These are phyloP conservation scores for Crossocerus cetratus DNA, from an alignment of 2,888 invertebrate species.

Conservation along the genomic window DNA sequence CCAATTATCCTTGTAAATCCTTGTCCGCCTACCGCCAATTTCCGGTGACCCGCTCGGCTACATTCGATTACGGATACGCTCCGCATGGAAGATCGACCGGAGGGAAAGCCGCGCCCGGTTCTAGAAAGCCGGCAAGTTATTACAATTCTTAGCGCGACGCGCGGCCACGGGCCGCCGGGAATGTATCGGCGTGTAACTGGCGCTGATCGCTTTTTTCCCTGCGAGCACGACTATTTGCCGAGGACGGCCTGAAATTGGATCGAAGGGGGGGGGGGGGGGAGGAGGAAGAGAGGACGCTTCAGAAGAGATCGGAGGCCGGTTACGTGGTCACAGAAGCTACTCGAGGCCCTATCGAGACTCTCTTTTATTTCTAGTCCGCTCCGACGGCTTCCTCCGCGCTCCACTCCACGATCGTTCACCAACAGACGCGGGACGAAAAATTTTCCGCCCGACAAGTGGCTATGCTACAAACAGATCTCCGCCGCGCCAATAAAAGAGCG, in stretches of 20 bases:
- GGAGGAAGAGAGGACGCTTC: not conserved
- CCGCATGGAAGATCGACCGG: constrained; percentile 28
- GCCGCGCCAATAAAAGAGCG: not conserved
- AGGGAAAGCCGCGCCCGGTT: not conserved
- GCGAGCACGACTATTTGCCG: not conserved
- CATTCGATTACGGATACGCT: constrained; percentile 34
- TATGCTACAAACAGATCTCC: constrained; percentile 3
- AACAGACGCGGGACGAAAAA: constrained; percentile 8
- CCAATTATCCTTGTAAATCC: too few species aligned
- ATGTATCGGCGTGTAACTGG: constrained; percentile 35
- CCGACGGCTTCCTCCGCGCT: not conserved
- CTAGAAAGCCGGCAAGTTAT: constrained; percentile 19
- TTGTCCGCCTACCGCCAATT: not conserved
- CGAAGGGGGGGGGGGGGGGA: too few species aligned
- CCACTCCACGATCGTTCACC: constrained; percentile 31
- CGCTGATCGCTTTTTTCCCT: constrained; percentile 10
- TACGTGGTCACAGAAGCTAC: constrained; percentile 13
- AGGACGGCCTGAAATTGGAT: constrained; percentile 41
- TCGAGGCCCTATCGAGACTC: constrained; percentile 31
- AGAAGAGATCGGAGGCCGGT: not conserved
- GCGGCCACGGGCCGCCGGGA: not conserved
- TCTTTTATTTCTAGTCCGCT: constrained; percentile 41
- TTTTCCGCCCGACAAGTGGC: not conserved
- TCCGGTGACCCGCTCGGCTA: constrained; percentile 14
- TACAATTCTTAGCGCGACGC: constrained; percentile 41